Percentiles rank a stretch among this genome's conserved stretches.
Conservation (phyloP, 2,888 invertebrate species). For the Calephelis perditalis region DNA sequence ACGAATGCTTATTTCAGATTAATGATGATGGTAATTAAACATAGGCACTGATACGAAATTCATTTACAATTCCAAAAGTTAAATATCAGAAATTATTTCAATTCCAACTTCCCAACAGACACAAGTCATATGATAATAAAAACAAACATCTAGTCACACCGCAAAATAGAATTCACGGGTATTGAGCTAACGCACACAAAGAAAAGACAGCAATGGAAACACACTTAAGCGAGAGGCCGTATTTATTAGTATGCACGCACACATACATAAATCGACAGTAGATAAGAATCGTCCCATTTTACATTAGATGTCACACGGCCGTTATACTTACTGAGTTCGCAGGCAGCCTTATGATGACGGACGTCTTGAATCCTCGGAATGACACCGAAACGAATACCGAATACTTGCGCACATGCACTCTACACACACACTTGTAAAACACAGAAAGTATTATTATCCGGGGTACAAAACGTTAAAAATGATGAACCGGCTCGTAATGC, state of each 20-base stretch:
- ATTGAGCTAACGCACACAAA: slow-evolving; percentile 70
- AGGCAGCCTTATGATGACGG: slow-evolving; percentile 77
- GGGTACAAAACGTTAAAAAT: slow-evolving; percentile 38
- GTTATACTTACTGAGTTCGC: slow-evolving; percentile 73
- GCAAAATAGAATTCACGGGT: slow-evolving; percentile 71
- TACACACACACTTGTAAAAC: slow-evolving; percentile 33
- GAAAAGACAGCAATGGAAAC: slow-evolving; percentile 60
- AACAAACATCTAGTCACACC: slow-evolving; percentile 72
- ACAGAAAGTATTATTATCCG: slow-evolving; percentile 19
- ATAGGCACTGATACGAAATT: too few species aligned
- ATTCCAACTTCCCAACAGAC: slow-evolving; percentile 44
- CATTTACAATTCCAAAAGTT: background rate
- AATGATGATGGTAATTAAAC: background rate
- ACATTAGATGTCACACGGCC: slow-evolving; percentile 69
- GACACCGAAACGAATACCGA: slow-evolving; percentile 53
- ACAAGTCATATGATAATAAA: slow-evolving; percentile 74
- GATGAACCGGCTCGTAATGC: slow-evolving; percentile 47
- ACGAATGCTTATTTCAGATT: background rate
- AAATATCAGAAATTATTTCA: slow-evolving; percentile 16
- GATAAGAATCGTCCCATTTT: slow-evolving; percentile 77
- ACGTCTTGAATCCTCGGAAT: slow-evolving; percentile 66
- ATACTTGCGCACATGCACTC: slow-evolving; percentile 60
- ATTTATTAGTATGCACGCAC: slow-evolving; percentile 40
- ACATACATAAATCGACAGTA: slow-evolving; percentile 51
- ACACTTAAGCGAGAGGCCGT: slow-evolving; percentile 41